These are phyloP conservation scores for Drosophila heteroneura DNA, from an alignment of 2,888 invertebrate genomes.

Conservation along the genomic window DNA sequence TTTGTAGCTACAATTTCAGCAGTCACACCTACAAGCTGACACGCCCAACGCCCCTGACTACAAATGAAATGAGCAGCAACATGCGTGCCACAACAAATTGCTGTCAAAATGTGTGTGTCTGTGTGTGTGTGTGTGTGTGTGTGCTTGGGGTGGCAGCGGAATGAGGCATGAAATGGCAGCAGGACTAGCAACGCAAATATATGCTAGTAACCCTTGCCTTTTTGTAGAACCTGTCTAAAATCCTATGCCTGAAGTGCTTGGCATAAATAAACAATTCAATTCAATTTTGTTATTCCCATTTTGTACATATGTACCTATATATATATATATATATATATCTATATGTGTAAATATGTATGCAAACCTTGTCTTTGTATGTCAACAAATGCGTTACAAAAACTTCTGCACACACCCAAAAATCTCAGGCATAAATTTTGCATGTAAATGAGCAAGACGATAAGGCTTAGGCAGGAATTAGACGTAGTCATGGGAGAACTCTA, in stretches of 20 bases:
- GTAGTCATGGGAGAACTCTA: slow-evolving; percentile 56
- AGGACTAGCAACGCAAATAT: slow-evolving; percentile 31
- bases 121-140: not conserved
- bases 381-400: slow-evolving; percentile 66
- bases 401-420: slow-evolving; percentile 38
- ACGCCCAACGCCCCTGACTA: slow-evolving; percentile 43
- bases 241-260: slow-evolving; percentile 65
- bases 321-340: slow-evolving; percentile 1
- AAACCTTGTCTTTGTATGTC: slow-evolving; percentile 44
- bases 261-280: slow-evolving; percentile 82
- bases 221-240: slow-evolving; percentile 37
- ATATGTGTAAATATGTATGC: slow-evolving; percentile 2
- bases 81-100: slow-evolving; percentile 80
- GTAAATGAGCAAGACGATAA: slow-evolving; percentile 60
- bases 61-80: slow-evolving; percentile 59
- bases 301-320: slow-evolving; percentile 7
- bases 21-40: slow-evolving; percentile 68
- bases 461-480: slow-evolving; percentile 70
- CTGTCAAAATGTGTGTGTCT: slow-evolving; percentile 16
- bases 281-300: slow-evolving; percentile 57
- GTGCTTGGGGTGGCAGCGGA: not conserved
- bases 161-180: slow-evolving; percentile 17
- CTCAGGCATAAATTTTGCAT: slow-evolving; percentile 68
- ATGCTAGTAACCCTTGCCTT: slow-evolving; percentile 43
- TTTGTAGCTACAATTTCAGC: slow-evolving; percentile 71